Base-by-base conservation (phyloP, 2,113 vertebrate species). In the Gambusia affinis region DNA sequence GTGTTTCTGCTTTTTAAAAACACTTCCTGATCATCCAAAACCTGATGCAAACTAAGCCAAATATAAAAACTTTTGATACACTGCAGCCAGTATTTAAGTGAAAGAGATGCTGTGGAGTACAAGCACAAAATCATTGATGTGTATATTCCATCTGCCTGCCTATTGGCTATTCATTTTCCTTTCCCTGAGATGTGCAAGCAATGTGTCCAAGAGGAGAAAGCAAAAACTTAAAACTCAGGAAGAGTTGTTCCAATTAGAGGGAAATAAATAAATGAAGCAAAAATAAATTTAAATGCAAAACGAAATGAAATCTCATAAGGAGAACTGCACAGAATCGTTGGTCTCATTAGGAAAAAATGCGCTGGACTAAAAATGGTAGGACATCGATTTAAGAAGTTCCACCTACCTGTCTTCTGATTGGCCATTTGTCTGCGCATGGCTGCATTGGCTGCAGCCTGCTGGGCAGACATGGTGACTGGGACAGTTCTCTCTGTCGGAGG, bases 361-460 rank as follows among this genome's bases (percentile, higher is more conserved):
- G 15, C 7, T 4, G 11, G n/a, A 61, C 6, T 62, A 62, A 62
- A 62, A 14, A 30, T 62, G 15, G 15, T 62, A 31, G 19, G 29
- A 30, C 15, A 29, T 4, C 28, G 17, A 29, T 17, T 14, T n/a
- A 27, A n/a, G 72, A 35, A 1, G 24, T 63, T 66, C 1, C 66
- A 71, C 63, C 83, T 92, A 99, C 98, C 97, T 89, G 96, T 84
- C 22, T 92, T 92, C 90, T 97, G 97, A 85, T 81, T 97, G 86
- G 95, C 96, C 95, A 96, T 95, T 83, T 98, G 97, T 42, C 97
- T 96, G 69, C 95, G 93, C 39, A 99, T 85, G 3, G 97, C 97
- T 5, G 97, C 97, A 0, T 91, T 95, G 0, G 93, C 96, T 14
- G 98, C 98, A 1, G 97, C 97, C 67, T 97, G 96, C 1, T 97